Percentiles rank a stretch among this genome's conserved stretches.
These are phyloP conservation scores for Callyntrura guangdongensis DNA, from an alignment of 2,888 invertebrate genomes.

Conservation along the genomic window DNA sequence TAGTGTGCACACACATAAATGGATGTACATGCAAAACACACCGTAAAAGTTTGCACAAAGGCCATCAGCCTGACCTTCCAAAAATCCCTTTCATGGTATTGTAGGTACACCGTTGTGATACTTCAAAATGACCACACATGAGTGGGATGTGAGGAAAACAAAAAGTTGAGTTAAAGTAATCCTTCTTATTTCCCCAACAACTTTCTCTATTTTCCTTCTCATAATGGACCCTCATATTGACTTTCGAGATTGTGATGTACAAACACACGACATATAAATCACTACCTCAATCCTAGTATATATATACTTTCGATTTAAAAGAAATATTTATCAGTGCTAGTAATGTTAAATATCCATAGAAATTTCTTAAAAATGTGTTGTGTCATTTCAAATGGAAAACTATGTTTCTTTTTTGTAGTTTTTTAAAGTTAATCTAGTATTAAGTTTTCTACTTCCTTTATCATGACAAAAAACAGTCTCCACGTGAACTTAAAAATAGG, in stretches of 20 bases:
- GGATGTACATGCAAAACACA: neutral
- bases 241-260: neutral
- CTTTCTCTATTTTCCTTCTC: neutral
- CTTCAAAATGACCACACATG: slow-evolving; percentile 12
- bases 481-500: neutral
- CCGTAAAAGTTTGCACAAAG: slow-evolving; percentile 37
- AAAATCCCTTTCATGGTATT: neutral
- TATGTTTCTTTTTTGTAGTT: too few species aligned
- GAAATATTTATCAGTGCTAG: too few species aligned
- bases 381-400: too few species aligned
- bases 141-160: neutral
- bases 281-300: too few species aligned
- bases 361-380: too few species aligned
- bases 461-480: too few species aligned
- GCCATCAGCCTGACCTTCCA: slow-evolving; percentile 43
- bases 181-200: neutral
- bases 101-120: slow-evolving; percentile 18
- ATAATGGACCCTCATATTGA: slow-evolving; percentile 36
- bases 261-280: too few species aligned
- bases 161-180: neutral
- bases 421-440: too few species aligned
- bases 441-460: too few species aligned
- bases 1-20: slow-evolving; percentile 11
- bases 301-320: too few species aligned
- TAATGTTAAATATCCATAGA: too few species aligned